phyloP scores from a whole-genome alignment of 2,797 vertebrate species.

The Syngnathus acus region DNA sequence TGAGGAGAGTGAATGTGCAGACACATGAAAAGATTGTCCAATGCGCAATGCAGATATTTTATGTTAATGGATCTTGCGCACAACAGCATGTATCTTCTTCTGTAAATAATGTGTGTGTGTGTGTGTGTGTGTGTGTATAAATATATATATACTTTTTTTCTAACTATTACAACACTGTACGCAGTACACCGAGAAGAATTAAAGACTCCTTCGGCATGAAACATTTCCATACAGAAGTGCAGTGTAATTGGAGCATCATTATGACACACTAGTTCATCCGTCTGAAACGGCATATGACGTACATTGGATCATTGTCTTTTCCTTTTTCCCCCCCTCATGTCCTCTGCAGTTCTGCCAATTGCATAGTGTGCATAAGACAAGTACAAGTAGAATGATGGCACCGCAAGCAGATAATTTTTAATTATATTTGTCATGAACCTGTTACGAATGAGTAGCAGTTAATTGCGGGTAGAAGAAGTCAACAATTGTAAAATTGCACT shows the following conservation, averaged over 20 bases:
- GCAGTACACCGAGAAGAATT: neutral
- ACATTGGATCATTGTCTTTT: neutral
- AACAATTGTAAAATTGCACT: neutral
- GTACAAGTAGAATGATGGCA: neutral
- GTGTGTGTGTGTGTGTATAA: no score
- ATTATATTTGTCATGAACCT: neutral
- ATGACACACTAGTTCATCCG: neutral
- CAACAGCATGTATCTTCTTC: neutral
- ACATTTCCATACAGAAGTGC: neutral
- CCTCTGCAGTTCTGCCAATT: neutral
- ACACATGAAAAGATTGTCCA: neutral
- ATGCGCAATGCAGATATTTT: constrained; percentile 1
- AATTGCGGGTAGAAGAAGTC: neutral
- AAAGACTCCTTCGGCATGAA: neutral
- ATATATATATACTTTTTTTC: neutral
- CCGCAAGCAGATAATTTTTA: neutral
- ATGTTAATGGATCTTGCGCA: neutral
- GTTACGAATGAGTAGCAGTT: neutral
- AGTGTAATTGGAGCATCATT: neutral
- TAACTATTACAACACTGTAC: neutral
- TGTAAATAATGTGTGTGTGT: neutral
- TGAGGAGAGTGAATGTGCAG: neutral
- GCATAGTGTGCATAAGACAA: neutral
- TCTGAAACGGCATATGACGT: neutral
- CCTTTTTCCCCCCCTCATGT: neutral